A percentile compares a stretch with the other conserved stretches of the same genome.
Evolutionary conservation across 2,113 vertebrate genomes (phyloP).

Genomic region (Rhinichthys klamathensis): DNA sequence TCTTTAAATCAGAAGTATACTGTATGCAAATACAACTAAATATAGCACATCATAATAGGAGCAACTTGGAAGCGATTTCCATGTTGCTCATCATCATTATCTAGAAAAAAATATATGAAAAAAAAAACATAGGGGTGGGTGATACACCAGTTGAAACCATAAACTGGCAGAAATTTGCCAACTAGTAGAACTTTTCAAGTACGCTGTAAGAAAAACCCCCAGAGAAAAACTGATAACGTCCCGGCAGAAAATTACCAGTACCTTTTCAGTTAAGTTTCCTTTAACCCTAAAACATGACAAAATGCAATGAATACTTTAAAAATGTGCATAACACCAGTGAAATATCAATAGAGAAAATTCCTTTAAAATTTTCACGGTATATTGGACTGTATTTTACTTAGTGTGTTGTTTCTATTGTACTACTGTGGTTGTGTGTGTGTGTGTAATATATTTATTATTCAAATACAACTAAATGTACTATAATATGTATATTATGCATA

Average conservation of each 20-base stretch:
- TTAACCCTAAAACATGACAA: background rate
- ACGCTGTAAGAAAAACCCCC: background rate
- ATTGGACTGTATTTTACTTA: no score
- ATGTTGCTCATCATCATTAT: background rate
- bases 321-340: no score
- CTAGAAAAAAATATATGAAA: background rate
- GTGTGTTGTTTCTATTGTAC: no score
- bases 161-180: background rate
- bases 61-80: background rate
- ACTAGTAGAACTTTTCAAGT: background rate
- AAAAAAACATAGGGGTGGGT: background rate
- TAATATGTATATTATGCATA: no score
- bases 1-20: background rate
- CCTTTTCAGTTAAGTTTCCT: background rate
- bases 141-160: background rate
- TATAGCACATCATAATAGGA: background rate
- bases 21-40: background rate
- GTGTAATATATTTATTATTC: no score
- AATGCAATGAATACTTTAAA: background rate
- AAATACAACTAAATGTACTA: no score
- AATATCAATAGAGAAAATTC: no score
- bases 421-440: no score
- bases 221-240: background rate
- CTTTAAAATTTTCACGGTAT: no score
- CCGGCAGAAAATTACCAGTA: background rate